These are phyloP conservation scores for Luffia ferchaultella DNA, from an alignment of 2,888 invertebrate genomes.

Conservation along the genomic window DNA sequence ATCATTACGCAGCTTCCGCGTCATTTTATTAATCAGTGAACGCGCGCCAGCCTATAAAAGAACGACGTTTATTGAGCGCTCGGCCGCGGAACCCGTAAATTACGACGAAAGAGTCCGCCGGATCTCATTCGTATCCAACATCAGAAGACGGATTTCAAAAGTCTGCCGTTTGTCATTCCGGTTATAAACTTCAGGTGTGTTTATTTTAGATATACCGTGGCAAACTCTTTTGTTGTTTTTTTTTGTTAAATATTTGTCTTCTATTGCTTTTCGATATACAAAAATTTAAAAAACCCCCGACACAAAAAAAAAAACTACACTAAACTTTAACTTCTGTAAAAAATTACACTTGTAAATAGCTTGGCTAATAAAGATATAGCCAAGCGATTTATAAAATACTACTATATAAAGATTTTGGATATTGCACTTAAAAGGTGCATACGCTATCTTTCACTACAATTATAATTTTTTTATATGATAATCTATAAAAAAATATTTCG, in stretches of 20 bases:
- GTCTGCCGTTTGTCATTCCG: slow-evolving; percentile 47
- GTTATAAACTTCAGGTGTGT: slow-evolving; percentile 54
- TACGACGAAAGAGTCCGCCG: slow-evolving; percentile 36
- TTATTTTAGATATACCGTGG: slow-evolving; percentile 42
- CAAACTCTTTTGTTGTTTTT: slow-evolving; percentile 23
- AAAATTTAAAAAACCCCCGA: too few species aligned
- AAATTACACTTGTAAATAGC: too few species aligned
- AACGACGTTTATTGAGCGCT: slow-evolving; percentile 53
- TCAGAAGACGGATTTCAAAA: slow-evolving; percentile 58
- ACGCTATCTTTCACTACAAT: too few species aligned
- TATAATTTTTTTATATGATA: too few species aligned
- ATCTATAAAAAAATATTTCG: too few species aligned
- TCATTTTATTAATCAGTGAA: slow-evolving; percentile 62
- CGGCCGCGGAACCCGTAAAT: slow-evolving; percentile 57
- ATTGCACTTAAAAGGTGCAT: too few species aligned
- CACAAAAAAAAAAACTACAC: too few species aligned
- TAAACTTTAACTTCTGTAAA: too few species aligned
- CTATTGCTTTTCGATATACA: too few species aligned
- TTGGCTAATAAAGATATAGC: too few species aligned
- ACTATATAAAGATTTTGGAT: too few species aligned
- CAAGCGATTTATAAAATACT: too few species aligned
- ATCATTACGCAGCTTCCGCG: slow-evolving; percentile 46
- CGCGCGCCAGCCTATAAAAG: slow-evolving; percentile 56
- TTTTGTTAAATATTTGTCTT: slow-evolving; percentile 6
- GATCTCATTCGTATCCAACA: slow-evolving; percentile 41